Evolutionary conservation across 2,888 invertebrate genomes (phyloP).

Genomic region (Automeris io): DNA sequence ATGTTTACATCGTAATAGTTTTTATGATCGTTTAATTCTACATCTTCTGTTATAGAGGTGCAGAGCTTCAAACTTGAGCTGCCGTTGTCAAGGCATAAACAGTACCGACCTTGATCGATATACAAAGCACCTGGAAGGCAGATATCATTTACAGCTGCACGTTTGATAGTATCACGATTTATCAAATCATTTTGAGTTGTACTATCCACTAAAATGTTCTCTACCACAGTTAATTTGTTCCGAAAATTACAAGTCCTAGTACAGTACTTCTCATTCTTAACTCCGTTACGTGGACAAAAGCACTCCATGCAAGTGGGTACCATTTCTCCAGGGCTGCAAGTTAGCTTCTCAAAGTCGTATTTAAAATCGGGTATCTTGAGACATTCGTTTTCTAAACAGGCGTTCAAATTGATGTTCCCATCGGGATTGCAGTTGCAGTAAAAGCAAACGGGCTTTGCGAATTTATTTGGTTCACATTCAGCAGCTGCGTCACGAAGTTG

Average conservation of each 20-base stretch:
- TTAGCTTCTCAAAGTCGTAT: slow-evolving; percentile 24
- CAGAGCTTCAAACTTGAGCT: slow-evolving; percentile 39
- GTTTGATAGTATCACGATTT: slow-evolving; percentile 31
- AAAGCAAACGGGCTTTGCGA: slow-evolving; percentile 45
- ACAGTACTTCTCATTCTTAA: slow-evolving; percentile 41
- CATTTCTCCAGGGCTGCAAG: slow-evolving; percentile 49
- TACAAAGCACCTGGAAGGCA: slow-evolving; percentile 49
- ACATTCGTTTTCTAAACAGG: slow-evolving; percentile 51
- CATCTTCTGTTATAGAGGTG: slow-evolving; percentile 21
- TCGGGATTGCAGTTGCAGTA: slow-evolving; percentile 51
- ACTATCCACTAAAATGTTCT: slow-evolving; percentile 37
- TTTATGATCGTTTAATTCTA: background rate
- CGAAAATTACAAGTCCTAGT: slow-evolving; percentile 43
- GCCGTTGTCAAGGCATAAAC: slow-evolving; percentile 49
- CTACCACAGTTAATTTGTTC: slow-evolving; percentile 45
- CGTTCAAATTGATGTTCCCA: slow-evolving; percentile 39
- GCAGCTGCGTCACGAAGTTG: slow-evolving; percentile 23
- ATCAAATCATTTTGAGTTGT: slow-evolving; percentile 23
- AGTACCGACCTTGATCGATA: slow-evolving; percentile 40
- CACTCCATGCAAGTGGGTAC: slow-evolving; percentile 55
- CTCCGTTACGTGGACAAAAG: slow-evolving; percentile 43
- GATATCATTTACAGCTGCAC: slow-evolving; percentile 17
- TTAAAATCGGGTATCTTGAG: slow-evolving; percentile 28
- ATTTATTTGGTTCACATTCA: slow-evolving; percentile 40
- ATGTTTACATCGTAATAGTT: slow-evolving; percentile 12